Evolutionary conservation across 2,113 vertebrate genomes (phyloP), one percentile per base, ranked within the genome.

Genomic region (Pycnonotus jocosus): DNA sequence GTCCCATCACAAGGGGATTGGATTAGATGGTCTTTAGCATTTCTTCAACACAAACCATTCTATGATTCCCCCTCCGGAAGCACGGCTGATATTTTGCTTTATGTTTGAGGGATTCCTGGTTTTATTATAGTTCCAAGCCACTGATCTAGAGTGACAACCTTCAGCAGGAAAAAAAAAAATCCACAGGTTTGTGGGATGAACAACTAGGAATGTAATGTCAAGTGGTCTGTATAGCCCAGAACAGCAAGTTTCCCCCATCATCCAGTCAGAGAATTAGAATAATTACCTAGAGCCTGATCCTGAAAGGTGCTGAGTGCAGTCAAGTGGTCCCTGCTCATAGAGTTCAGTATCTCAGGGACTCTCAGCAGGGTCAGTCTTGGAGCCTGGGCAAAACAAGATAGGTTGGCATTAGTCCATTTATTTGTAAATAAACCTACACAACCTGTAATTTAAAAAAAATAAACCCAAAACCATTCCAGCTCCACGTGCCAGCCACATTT

Each of bases 401-500:
- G 22, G 7, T 40, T 56, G 47, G 19, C 68, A 24, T 95, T 74
- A 96, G 76, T 70, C 22, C 37, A 87, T 28, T 40, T 42, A 79
- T 66, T 58, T 35, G 17, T 33, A 38, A 48, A 82, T 42, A 81
- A 54, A 53, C 1, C 23, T 28, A 22, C 4, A 14, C 3, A 25
- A 31, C 10, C 7, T 16, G 0, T 12, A 76, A 57, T 38, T 30
- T 1, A 25, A 6, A 62, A n/a, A n/a, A 85, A 19, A 47, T 7
- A 62, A 54, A 19, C 3, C 1, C 15, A 3, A 71, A 18, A 5
- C 2, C 20, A 40, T 10, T 56, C n/a, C 57, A 80, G 20, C 19
- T 38, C 44, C 40, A 28, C 0, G 0, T 18, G 56, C 31, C 1
- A 0, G 19, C 12, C 23, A 13, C 0, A 0, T 42, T 62, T 9